Evolutionary conservation across 2,113 vertebrate species (phyloP).

Genomic region (Podocnemis expansa): DNA sequence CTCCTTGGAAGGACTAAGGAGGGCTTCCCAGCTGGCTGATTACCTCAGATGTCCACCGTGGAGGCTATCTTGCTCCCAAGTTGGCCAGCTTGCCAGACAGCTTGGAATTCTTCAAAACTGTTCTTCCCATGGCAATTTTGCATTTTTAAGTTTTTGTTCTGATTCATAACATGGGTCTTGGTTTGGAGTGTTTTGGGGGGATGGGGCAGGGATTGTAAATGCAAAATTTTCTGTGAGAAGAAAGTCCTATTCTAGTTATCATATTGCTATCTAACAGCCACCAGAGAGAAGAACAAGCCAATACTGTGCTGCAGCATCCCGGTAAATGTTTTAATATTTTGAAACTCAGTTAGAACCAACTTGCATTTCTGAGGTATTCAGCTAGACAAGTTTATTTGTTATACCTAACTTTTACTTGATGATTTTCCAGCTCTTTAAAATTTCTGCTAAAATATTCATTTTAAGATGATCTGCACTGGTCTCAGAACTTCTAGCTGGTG

Average conservation of each 20-base stretch:
- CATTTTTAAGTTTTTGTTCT: not conserved
- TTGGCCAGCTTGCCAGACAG: not conserved
- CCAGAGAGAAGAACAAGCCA: not conserved
- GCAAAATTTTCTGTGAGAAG: not conserved
- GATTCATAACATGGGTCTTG: not conserved
- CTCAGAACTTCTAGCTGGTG: not conserved
- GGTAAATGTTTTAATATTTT: not conserved
- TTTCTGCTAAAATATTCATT: not conserved
- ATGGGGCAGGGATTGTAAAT: not conserved
- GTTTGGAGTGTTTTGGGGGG: too few relatives aligned
- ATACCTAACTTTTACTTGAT: not conserved
- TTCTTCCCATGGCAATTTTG: not conserved
- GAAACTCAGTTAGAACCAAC: not conserved
- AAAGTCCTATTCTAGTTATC: not conserved
- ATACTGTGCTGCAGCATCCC: not conserved
- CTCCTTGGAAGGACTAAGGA: not conserved
- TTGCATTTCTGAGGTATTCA: not conserved
- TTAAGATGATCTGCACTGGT: not conserved
- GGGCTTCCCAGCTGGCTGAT: not conserved
- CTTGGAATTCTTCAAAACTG: not conserved
- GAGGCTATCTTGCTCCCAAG: not conserved
- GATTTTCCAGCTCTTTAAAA: not conserved
- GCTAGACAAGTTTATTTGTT: not conserved
- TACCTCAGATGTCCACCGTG: not conserved
- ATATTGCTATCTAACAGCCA: not conserved